Conservation (phyloP, 1,140 invertebrate species). For the Ectropis grisescens region DNA sequence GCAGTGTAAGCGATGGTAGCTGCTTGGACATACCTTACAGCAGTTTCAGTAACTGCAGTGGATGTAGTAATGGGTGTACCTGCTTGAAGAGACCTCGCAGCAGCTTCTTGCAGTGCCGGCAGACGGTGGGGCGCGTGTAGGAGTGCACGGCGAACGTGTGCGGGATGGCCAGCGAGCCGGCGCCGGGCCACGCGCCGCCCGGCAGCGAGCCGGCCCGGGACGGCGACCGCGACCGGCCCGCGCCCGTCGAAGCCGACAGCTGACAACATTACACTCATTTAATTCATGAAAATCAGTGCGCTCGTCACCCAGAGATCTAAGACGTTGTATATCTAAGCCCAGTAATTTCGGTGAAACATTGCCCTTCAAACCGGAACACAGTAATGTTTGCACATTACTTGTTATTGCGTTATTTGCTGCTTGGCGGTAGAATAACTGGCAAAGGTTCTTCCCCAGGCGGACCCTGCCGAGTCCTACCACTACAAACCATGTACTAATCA, state of each 20-base stretch:
- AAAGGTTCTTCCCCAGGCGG: too few relatives aligned
- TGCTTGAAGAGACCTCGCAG: constrained; percentile 96
- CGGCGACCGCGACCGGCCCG: constrained; percentile 64
- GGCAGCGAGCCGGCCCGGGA: background rate
- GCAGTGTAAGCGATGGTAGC: too few relatives aligned
- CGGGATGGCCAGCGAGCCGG: constrained; percentile 81
- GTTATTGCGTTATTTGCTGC: too few relatives aligned
- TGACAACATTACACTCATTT: constrained; percentile 6
- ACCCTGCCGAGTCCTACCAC: too few relatives aligned
- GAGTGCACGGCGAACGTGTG: constrained; percentile 94
- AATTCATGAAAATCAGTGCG: constrained; percentile 13
- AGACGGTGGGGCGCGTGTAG: constrained; percentile 96
- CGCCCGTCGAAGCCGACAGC: constrained; percentile 79
- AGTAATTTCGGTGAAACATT: constrained; percentile 7
- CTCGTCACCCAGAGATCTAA: constrained; percentile 8
- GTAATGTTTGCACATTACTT: too few relatives aligned
- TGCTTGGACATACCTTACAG: too few relatives aligned
- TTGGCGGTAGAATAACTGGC: too few relatives aligned
- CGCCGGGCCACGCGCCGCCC: constrained; percentile 7
- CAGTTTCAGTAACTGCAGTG: too few relatives aligned
- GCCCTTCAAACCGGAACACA: too few relatives aligned
- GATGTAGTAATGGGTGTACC: too few relatives aligned
- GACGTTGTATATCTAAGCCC: constrained; percentile 7
- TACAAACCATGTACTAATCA: constrained; percentile 2
- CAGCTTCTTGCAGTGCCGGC: constrained; percentile 95